A percentile compares a stretch with the other conserved stretches of the same genome.
These are phyloP conservation scores for Phyllotis vaccarum DNA, from an alignment of 2,797 vertebrate genomes.

Conservation along the genomic window DNA sequence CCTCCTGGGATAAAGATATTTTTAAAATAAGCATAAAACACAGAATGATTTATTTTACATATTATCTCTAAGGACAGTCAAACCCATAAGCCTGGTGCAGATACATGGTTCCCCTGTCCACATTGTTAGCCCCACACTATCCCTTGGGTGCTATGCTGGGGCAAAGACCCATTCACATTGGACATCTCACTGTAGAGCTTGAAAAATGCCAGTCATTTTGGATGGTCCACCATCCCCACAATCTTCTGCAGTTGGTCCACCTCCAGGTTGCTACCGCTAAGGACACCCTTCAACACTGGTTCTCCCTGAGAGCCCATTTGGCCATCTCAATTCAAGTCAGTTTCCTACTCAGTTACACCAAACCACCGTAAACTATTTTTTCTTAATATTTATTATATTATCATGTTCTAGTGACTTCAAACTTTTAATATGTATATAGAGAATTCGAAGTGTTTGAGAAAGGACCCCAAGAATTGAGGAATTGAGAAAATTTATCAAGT, in stretches of 20 bases:
- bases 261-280: neutral
- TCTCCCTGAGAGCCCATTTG: neutral
- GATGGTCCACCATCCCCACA: neutral
- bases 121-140: too few species aligned
- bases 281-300: neutral
- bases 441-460: neutral
- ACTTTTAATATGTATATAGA: neutral
- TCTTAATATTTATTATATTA: neutral
- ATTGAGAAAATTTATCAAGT: neutral
- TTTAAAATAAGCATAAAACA: neutral
- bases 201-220: neutral
- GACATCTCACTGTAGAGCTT: too few species aligned
- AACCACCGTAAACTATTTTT: neutral
- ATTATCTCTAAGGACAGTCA: neutral
- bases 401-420: neutral
- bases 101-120: neutral
- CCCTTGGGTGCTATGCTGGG: neutral
- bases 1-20: neutral
- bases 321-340: neutral
- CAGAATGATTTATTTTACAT: neutral
- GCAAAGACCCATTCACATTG: neutral
- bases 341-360: neutral
- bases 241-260: neutral
- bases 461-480: neutral
- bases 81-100: rapidly evolving